Conservation (phyloP, 2,113 vertebrate species). For the Pao palembangensis region DNA sequence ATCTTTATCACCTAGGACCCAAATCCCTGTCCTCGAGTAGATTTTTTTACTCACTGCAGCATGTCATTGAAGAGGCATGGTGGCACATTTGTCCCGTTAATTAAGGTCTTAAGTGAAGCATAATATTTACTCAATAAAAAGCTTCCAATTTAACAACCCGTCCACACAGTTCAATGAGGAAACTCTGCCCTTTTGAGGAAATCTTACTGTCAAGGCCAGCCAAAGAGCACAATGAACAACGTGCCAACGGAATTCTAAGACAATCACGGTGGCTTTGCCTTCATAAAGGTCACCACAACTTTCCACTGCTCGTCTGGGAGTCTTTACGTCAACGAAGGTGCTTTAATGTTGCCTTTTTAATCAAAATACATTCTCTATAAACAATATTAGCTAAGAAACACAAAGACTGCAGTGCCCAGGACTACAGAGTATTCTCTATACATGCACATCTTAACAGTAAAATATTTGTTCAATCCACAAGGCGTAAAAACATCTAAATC, state of each 20-base stretch:
- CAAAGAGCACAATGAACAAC: conserved; percentile 42
- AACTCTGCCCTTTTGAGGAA: conserved; percentile 20
- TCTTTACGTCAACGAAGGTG: conserved; percentile 1
- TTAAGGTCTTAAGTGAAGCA: neutral
- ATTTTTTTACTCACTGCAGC: no score
- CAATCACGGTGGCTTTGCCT: conserved; percentile 51
- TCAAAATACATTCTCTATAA: conserved; percentile 24
- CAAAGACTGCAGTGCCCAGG: no score
- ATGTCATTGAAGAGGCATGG: no score
- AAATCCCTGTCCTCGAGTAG: no score
- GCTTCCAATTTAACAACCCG: neutral
- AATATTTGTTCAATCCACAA: neutral
- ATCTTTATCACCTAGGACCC: no score
- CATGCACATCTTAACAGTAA: neutral
- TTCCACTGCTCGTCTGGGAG: conserved; percentile 30
- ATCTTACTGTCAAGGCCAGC: conserved; percentile 24
- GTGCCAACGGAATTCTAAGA: conserved; percentile 38
- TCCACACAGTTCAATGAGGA: conserved; percentile 3
- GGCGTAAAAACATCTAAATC: conserved; percentile 3
- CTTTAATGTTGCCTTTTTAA: conserved; percentile 2
- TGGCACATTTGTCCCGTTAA: neutral
- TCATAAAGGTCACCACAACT: conserved; percentile 37
- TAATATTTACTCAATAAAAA: neutral
- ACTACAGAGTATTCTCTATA: no score
- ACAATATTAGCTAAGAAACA: conserved; percentile 1